These are phyloP conservation scores for Saturnia japonica DNA, from an alignment of 2,888 invertebrate species.

Conservation along the genomic window DNA sequence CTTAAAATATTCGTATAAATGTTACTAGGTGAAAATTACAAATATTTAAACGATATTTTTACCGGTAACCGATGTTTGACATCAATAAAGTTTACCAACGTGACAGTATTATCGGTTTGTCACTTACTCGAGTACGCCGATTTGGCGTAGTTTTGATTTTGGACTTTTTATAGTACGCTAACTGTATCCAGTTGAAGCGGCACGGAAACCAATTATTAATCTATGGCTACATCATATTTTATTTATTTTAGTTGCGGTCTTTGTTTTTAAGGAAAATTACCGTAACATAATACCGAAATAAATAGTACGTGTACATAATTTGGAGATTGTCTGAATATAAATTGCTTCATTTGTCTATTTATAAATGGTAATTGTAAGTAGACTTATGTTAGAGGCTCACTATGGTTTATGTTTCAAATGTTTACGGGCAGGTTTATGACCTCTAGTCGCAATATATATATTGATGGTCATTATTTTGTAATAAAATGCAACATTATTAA, in stretches of 20 bases:
- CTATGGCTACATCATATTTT: too few relatives aligned
- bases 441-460: background rate
- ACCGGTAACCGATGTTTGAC: background rate
- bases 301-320: slow-evolving; percentile 21
- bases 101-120: too few relatives aligned
- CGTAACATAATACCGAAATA: slow-evolving; percentile 21
- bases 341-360: slow-evolving; percentile 25
- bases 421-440: slow-evolving; percentile 6
- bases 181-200: too few relatives aligned
- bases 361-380: background rate
- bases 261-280: slow-evolving; percentile 39
- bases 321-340: slow-evolving; percentile 27
- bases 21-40: background rate
- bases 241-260: background rate
- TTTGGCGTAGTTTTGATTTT: too few relatives aligned
- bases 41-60: background rate
- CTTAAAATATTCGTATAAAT: background rate
- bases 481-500: background rate
- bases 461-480: background rate
- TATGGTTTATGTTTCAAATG: background rate
- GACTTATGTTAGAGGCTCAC: background rate
- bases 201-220: too few relatives aligned
- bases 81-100: background rate
- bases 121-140: too few relatives aligned
- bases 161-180: too few relatives aligned